phyloP scores from a whole-genome alignment of 2,797 vertebrate genomes.

The Microctenopoma lineatum region DNA sequence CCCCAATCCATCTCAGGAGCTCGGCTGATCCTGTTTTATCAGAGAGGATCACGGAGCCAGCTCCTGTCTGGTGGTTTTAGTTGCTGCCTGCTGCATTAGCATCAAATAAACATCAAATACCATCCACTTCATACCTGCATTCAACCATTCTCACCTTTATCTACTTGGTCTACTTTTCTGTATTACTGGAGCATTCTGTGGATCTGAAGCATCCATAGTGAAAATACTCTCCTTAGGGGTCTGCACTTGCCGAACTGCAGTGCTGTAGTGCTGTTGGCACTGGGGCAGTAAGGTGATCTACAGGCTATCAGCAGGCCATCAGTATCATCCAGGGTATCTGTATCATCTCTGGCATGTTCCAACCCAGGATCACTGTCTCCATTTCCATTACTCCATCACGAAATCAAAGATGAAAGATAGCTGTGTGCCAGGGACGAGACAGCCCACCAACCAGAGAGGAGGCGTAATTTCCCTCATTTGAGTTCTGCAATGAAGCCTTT shows the following conservation, averaged over 20 bases:
- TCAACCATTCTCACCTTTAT: too few species aligned
- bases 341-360: conserved; percentile 80
- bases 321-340: conserved; percentile 70
- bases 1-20: conserved; percentile 26
- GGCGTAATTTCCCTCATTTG: conserved; percentile 41
- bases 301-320: conserved; percentile 74
- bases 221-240: conserved; percentile 53
- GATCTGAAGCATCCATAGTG: conserved; percentile 55
- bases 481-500: conserved; percentile 52
- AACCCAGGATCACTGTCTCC: conserved; percentile 47
- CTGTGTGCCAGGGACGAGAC: conserved; percentile 4
- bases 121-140: conserved; percentile 12
- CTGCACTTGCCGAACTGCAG: conserved; percentile 37
- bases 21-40: conserved; percentile 50
- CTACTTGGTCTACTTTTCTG: conserved; percentile 2
- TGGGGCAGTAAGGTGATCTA: conserved; percentile 71
- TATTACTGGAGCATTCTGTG: conserved; percentile 40
- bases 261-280: conserved; percentile 58
- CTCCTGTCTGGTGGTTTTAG: conserved; percentile 46
- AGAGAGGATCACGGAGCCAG: conserved; percentile 32
- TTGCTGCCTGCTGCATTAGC: conserved; percentile 19
- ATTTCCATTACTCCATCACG: conserved; percentile 67
- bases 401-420: conserved; percentile 70
- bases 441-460: conserved; percentile 33
- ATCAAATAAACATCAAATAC: conserved; percentile 43